Percentiles rank a stretch among this genome's conserved stretches.
Conservation (phyloP, 2,888 invertebrate genomes). For the Acanthoscelides obtectus region DNA sequence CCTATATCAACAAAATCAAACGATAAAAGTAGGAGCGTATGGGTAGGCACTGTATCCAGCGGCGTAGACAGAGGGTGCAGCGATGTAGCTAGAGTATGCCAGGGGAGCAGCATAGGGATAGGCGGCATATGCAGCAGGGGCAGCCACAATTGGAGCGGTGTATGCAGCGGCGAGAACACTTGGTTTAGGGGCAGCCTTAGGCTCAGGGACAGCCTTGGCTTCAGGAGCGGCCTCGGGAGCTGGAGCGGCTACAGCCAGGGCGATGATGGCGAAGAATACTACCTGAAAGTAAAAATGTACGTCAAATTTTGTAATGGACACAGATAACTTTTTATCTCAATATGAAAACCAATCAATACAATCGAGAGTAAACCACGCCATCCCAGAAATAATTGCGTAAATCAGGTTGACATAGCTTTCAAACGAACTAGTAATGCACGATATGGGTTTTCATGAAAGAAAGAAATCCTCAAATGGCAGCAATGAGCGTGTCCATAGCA, state of each 20-base stretch:
- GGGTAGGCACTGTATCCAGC: conserved; percentile 1
- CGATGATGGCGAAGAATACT: not conserved
- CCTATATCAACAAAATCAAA: not conserved
- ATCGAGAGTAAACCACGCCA: no score
- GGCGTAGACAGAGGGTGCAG: conserved; percentile 2
- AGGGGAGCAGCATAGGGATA: not conserved
- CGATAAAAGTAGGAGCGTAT: not conserved
- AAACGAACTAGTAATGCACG: no score
- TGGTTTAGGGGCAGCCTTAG: not conserved
- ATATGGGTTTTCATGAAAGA: no score
- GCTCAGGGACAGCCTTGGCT: not conserved
- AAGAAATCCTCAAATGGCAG: no score
- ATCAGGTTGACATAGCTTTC: no score
- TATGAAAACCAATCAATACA: no score
- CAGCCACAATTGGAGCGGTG: conserved; percentile 1
- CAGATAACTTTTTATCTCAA: not conserved
- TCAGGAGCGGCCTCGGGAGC: not conserved
- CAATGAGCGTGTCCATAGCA: no score
- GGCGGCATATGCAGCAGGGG: not conserved
- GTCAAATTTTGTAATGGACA: not conserved
- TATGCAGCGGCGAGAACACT: not conserved
- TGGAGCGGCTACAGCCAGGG: not conserved
- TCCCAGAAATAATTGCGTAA: no score
- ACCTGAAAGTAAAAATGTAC: not conserved
- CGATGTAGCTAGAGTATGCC: conserved; percentile 1